Percentiles rank a stretch among this genome's conserved stretches.
Evolutionary conservation across 2,797 vertebrate species (phyloP).

Genomic region (Artibeus lituratus): DNA sequence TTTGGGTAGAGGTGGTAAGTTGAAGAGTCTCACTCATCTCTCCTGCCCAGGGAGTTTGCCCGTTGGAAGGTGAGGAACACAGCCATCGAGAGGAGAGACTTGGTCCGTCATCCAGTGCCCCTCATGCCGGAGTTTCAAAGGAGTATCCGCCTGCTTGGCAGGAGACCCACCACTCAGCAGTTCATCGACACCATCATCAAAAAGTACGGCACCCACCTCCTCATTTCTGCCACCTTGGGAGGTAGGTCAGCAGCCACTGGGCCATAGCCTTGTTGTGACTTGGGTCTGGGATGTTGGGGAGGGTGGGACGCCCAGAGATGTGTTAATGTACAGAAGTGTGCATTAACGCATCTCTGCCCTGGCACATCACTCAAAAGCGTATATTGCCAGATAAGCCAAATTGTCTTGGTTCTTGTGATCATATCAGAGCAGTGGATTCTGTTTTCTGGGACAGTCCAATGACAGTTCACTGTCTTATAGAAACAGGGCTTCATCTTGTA

Average conservation of each 20-base stretch:
- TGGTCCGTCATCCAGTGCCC: constrained; percentile 94
- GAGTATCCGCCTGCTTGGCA: constrained; percentile 95
- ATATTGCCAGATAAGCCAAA: background rate
- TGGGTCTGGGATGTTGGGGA: background rate
- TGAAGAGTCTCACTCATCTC: constrained; percentile 40
- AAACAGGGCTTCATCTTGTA: background rate
- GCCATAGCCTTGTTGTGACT: fast-evolving
- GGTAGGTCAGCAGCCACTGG: constrained; percentile 84
- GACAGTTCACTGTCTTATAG: background rate
- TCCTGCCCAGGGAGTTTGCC: constrained; percentile 94
- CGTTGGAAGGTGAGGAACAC: constrained; percentile 99
- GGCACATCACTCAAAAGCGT: background rate
- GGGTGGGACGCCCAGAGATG: fast-evolving
- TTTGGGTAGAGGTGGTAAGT: background rate
- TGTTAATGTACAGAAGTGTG: too few species aligned
- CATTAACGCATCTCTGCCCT: background rate
- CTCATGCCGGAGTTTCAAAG: constrained; percentile 99
- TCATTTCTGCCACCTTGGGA: constrained; percentile 99
- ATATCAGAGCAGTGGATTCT: background rate
- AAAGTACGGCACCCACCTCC: constrained; percentile 99
- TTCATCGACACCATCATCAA: constrained; percentile 99
- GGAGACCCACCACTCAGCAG: constrained; percentile 97
- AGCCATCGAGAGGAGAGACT: constrained; percentile 96
- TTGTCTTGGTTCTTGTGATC: background rate
- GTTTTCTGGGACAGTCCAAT: background rate